Conservation (phyloP, 1,140 invertebrate species). For the Reticulitermes speratus region DNA sequence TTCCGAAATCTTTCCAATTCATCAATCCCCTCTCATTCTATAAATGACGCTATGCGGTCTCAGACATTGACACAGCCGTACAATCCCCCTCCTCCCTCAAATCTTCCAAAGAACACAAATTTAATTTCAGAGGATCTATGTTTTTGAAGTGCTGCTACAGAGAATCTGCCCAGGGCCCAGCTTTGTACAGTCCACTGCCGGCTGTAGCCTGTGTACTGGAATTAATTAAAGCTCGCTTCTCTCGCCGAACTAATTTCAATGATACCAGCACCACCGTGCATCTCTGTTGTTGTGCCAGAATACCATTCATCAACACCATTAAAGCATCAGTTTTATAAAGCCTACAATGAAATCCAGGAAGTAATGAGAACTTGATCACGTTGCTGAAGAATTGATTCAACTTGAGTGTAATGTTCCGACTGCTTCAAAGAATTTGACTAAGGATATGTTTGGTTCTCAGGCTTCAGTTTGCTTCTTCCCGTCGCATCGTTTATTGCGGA, state of each 20-base stretch:
- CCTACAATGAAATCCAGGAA: neutral
- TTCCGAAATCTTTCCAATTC: too few relatives aligned
- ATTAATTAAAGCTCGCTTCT: constrained; percentile 19
- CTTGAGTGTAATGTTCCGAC: neutral
- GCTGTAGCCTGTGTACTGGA: neutral
- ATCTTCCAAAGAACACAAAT: too few relatives aligned
- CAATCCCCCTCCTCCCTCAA: too few relatives aligned
- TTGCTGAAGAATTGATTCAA: neutral
- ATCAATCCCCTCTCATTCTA: too few relatives aligned
- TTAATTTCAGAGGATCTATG: neutral
- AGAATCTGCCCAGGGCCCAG: neutral
- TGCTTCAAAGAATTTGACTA: neutral
- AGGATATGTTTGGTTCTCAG: neutral
- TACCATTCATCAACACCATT: constrained; percentile 12
- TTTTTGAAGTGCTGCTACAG: neutral
- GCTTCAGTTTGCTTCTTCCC: neutral
- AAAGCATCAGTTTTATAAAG: neutral
- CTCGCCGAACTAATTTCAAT: neutral
- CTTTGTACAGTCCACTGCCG: neutral
- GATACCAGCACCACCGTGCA: neutral
- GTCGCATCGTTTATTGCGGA: too few relatives aligned
- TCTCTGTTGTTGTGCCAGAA: neutral
- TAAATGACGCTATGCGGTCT: too few relatives aligned
- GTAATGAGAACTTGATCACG: neutral
- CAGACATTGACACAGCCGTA: too few relatives aligned